Percentiles rank a stretch among this genome's conserved stretches.
Evolutionary conservation across 2,888 invertebrate species (phyloP).

Genomic region (Mactromeris polynyma): DNA sequence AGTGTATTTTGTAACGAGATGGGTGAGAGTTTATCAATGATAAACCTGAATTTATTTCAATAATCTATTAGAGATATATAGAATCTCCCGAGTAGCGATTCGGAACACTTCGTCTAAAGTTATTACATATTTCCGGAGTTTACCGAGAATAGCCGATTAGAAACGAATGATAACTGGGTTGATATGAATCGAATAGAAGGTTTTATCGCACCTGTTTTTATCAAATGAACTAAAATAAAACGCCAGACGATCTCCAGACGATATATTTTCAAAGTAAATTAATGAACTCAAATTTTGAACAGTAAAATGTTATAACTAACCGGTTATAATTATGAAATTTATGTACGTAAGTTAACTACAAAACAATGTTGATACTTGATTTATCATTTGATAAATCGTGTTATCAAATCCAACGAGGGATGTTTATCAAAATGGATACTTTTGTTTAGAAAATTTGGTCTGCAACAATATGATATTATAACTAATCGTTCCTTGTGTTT

Average conservation of each 20-base stretch:
- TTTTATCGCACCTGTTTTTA: not conserved
- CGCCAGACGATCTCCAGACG: not conserved
- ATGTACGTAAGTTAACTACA: not conserved
- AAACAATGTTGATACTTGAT: not conserved
- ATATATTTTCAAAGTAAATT: not conserved
- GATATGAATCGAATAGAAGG: not conserved
- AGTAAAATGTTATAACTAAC: not conserved
- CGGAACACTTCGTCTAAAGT: not conserved
- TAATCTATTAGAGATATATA: not conserved
- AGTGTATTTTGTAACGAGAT: not conserved
- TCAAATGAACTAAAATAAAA: not conserved
- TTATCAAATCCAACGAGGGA: not conserved
- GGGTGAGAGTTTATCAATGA: not conserved
- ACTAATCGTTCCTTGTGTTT: no score
- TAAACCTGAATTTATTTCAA: not conserved
- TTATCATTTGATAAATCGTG: not conserved
- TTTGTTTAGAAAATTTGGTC: no score
- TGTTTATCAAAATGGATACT: not conserved
- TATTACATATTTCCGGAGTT: not conserved
- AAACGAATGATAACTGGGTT: not conserved
- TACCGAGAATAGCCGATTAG: not conserved
- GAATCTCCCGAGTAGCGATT: not conserved
- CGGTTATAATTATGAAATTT: not conserved
- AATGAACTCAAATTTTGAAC: not conserved
- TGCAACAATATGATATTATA: no score